These are phyloP conservation scores for Lates japonicus DNA, from an alignment of 2,797 vertebrate genomes.

Conservation along the genomic window DNA sequence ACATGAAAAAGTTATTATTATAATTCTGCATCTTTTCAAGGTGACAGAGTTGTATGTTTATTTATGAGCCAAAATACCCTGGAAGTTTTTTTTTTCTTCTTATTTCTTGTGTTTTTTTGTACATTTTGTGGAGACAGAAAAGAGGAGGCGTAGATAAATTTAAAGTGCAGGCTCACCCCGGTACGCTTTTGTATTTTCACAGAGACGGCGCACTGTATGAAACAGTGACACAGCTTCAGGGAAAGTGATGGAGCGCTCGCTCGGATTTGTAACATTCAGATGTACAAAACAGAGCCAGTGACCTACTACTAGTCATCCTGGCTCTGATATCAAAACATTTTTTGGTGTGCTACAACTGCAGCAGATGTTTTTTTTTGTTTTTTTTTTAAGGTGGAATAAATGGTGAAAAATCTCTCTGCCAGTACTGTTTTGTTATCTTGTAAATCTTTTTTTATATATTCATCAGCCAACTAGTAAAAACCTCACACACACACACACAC, in stretches of 20 bases:
- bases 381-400: conserved; percentile 34
- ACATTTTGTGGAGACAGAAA: conserved; percentile 54
- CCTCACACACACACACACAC: conserved; percentile 1
- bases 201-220: conserved; percentile 66
- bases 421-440: conserved; percentile 47
- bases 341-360: conserved; percentile 51
- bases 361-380: conserved; percentile 34
- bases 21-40: neutral
- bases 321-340: conserved; percentile 70
- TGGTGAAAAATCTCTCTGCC: conserved; percentile 43
- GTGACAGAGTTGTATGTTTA: neutral
- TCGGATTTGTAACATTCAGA: conserved; percentile 58
- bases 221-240: conserved; percentile 79
- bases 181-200: conserved; percentile 65
- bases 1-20: neutral
- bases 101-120: neutral
- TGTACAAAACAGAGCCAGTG: conserved; percentile 56
- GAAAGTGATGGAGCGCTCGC: conserved; percentile 62
- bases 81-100: conserved; percentile 21
- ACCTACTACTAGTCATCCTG: conserved; percentile 73
- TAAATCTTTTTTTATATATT: conserved; percentile 44
- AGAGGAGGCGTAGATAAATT: conserved; percentile 65
- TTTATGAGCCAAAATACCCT: conserved; percentile 31
- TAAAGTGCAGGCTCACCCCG: conserved; percentile 62
- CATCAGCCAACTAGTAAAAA: conserved; percentile 42